Evolutionary conservation across 2,888 invertebrate species (phyloP).

Genomic region (Micoletzkya japonica): DNA sequence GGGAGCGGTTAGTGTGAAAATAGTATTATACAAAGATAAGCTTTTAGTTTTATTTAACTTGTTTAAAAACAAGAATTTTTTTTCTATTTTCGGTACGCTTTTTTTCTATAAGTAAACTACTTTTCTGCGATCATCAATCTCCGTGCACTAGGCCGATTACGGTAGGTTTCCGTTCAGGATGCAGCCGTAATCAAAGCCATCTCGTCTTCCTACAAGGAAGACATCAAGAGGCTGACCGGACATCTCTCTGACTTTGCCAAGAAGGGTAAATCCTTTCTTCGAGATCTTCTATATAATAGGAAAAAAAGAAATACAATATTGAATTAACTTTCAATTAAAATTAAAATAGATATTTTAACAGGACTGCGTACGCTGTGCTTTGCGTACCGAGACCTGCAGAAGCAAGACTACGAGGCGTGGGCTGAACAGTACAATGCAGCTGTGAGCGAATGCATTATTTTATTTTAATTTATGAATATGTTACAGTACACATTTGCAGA

Average conservation of each 20-base stretch:
- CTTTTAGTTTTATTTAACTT: too few species aligned
- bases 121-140: too few species aligned
- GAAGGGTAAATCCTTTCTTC: too few species aligned
- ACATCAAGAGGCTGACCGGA: constrained; percentile 16
- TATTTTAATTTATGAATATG: too few species aligned
- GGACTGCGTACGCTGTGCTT: constrained; percentile 86
- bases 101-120: too few species aligned
- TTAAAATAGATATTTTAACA: constrained; percentile 33
- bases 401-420: constrained; percentile 81
- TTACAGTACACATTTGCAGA: constrained; percentile 71
- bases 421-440: constrained; percentile 82
- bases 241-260: constrained; percentile 90
- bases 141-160: neutral
- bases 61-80: too few species aligned
- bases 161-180: constrained; percentile 26
- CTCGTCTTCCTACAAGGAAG: neutral
- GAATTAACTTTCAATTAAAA: too few species aligned
- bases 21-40: too few species aligned
- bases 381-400: constrained; percentile 80
- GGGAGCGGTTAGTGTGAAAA: too few species aligned
- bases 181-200: neutral
- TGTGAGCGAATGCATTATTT: constrained; percentile 76
- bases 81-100: too few species aligned
- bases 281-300: too few species aligned
- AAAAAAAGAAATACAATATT: too few species aligned